These are phyloP conservation scores for Allygus modestus DNA, from an alignment of 2,888 invertebrate genomes.

Conservation along the genomic window DNA sequence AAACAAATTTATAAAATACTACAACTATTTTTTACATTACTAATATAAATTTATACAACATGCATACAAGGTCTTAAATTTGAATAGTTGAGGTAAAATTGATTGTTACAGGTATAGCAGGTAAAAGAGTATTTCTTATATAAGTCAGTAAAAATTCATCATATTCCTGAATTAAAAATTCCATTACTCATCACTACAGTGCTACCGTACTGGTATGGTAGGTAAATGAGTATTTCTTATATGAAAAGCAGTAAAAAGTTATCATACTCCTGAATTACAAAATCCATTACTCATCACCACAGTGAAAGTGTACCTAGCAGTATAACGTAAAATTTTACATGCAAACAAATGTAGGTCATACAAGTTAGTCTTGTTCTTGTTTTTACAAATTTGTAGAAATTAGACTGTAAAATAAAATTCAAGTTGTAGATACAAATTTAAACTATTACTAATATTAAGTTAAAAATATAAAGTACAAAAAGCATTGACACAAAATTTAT, in stretches of 20 bases:
- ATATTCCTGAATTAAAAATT: neutral
- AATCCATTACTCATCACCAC: neutral
- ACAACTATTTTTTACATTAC: conserved; percentile 19
- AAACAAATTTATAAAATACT: conserved; percentile 63
- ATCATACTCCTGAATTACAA: neutral
- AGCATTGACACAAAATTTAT: neutral
- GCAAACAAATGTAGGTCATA: neutral
- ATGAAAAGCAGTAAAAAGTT: no score
- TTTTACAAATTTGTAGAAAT: neutral
- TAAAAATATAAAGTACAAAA: neutral
- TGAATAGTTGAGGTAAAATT: conserved; percentile 24
- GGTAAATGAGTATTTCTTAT: neutral
- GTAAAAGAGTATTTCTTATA: conserved; percentile 5
- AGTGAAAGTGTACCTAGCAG: neutral
- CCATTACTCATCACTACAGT: neutral
- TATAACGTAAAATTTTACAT: neutral
- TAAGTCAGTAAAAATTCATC: neutral
- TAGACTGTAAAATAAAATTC: neutral
- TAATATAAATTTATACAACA: conserved; percentile 18
- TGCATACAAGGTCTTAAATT: neutral
- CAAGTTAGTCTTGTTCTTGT: neutral
- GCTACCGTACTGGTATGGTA: neutral
- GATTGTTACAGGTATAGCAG: neutral
- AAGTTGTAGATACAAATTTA: neutral
- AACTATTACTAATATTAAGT: neutral